A percentile compares a stretch with the other conserved stretches of the same genome.
phyloP scores from a whole-genome alignment of 2,113 vertebrate species.

The Menidia beryllina region DNA sequence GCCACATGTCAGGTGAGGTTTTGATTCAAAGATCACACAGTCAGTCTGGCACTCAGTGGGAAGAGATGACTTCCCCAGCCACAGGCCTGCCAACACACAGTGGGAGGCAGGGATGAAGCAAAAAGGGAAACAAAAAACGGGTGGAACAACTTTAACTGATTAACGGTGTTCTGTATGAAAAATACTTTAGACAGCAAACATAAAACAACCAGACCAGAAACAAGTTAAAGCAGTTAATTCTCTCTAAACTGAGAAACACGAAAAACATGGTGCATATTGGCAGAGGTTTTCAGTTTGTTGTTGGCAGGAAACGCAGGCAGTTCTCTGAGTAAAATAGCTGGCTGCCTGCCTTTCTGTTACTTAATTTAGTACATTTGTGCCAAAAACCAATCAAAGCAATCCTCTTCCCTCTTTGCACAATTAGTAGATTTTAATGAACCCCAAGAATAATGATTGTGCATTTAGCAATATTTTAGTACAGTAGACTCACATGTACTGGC shows the following conservation, averaged over 20 bases:
- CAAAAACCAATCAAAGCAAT: slow-evolving; percentile 28
- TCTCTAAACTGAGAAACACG: slow-evolving; percentile 20
- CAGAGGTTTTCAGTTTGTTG: slow-evolving; percentile 9
- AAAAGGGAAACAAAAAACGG: slow-evolving; percentile 5
- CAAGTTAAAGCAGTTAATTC: slow-evolving; percentile 10
- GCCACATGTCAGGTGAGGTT: slow-evolving; percentile 5
- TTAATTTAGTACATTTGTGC: slow-evolving; percentile 14
- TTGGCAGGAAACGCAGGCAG: slow-evolving; percentile 34
- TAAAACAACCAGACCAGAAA: neutral
- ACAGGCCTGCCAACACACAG: slow-evolving; percentile 33
- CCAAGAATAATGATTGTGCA: slow-evolving; percentile 7
- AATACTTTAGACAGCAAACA: neutral
- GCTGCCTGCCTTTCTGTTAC: slow-evolving; percentile 13
- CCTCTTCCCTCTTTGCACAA: neutral
- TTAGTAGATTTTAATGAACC: slow-evolving; percentile 23
- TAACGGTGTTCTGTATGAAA: neutral
- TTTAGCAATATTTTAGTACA: neutral
- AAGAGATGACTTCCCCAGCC: slow-evolving; percentile 47
- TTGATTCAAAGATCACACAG: slow-evolving; percentile 22
- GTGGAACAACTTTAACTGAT: slow-evolving; percentile 14
- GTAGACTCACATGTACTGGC: slow-evolving; percentile 2
- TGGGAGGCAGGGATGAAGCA: slow-evolving; percentile 7
- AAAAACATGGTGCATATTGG: slow-evolving; percentile 5
- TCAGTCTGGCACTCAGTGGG: slow-evolving; percentile 32
- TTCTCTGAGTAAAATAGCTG: slow-evolving; percentile 13